Evolutionary conservation across 1,140 invertebrate genomes (phyloP).

Genomic region (Camponotus vicinus): DNA sequence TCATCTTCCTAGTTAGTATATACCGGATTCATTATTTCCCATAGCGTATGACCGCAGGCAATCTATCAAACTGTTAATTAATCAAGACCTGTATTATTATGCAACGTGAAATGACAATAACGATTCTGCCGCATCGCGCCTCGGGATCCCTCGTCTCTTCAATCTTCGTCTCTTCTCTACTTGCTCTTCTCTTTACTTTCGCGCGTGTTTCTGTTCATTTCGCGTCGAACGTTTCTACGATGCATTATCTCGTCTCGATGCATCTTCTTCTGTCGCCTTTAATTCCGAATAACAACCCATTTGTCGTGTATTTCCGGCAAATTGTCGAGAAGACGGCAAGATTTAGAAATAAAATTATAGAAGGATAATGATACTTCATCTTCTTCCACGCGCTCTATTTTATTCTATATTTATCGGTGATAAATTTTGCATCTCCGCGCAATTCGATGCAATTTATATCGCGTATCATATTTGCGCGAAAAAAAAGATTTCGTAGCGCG

Average conservation of each 20-base stretch:
- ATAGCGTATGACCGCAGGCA: constrained; percentile 64
- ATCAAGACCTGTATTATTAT: constrained; percentile 74
- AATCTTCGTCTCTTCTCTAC: constrained; percentile 63
- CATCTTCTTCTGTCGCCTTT: not conserved
- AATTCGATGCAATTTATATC: constrained; percentile 36
- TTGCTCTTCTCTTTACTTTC: constrained; percentile 27
- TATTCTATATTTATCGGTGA: constrained; percentile 1
- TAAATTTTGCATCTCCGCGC: not conserved
- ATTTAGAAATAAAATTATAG: not conserved
- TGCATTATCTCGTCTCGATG: not conserved
- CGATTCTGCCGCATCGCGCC: constrained; percentile 52
- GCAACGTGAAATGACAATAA: constrained; percentile 76
- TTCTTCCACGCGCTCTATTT: not conserved
- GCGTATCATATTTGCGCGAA: constrained; percentile 13
- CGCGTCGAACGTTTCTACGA: constrained; percentile 1
- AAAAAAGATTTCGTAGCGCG: constrained; percentile 3
- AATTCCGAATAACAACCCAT: not conserved
- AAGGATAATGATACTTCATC: not conserved
- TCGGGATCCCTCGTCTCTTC: constrained; percentile 62
- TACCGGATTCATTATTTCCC: constrained; percentile 73
- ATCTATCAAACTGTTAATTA: constrained; percentile 76
- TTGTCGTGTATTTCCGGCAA: not conserved
- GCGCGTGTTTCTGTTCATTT: not conserved
- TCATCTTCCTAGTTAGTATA: constrained; percentile 74
- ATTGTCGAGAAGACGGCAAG: not conserved